Base-by-base conservation (phyloP, 2,888 invertebrate genomes). In the Globia sparganii region DNA sequence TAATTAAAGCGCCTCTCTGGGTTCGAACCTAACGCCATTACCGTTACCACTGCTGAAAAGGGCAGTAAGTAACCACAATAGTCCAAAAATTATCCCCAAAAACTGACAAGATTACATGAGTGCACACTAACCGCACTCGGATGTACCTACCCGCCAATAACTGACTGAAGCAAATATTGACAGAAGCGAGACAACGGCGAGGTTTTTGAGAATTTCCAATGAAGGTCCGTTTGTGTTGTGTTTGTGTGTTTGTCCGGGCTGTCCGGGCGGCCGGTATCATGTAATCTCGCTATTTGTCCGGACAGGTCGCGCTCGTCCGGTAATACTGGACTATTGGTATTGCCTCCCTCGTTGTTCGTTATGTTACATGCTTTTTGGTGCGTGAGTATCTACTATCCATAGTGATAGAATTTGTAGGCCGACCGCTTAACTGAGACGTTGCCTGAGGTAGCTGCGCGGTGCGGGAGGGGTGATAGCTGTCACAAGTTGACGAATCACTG, bases 151-250 rank as follows among this genome's bases (percentile, higher is more conserved):
- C 91, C 87, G 94, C 94, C 96, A 96, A 96, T 96, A 96, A 95
- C 96, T 93, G 95, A 92, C 93, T 93, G 93, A 90, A 88, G 92
- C 91, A 93, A 96, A 96, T 96, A 96, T 96, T 96, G 91, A 91
- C 92, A 91, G 89, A 91, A 91, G 91, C 92, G 95, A 95, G 95
- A 95, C 95, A 95, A 95, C 94, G 94, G 88, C 91, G 88, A 90
- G 94, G 94, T 96, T 96, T 96, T 96, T 96, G 96, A 96, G 96
- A 95, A 96, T 95, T 94, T 92, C 93, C 93, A 94, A 94, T 94
- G 94, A 95, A 94, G 94, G 94, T 93, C 91, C 92, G 91, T 83
- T 80, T 89, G 88, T 92, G 92, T 90, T 91, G 72, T 94, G 91
- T 94, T 94, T 93, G 92, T 90, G 83, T 94, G 93, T 94, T 93